Base-by-base conservation (phyloP, 2,797 vertebrate genomes). In the Eulemur rubriventer region DNA sequence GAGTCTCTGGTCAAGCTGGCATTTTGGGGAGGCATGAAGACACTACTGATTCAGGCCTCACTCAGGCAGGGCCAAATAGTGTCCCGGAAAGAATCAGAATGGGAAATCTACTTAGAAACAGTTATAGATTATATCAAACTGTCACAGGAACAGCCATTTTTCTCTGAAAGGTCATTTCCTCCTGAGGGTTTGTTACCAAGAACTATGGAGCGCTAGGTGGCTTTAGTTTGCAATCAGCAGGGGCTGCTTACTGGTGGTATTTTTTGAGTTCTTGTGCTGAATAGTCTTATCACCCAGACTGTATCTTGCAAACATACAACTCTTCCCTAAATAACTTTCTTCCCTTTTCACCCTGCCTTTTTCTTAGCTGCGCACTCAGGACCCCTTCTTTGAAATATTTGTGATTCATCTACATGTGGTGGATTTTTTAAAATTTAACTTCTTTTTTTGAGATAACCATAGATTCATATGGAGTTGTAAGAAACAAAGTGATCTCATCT, bases 101-200 rank as follows among this genome's bases (percentile, higher is more conserved):
- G 65, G 78, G 41, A 89, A 78, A 59, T 55, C 20, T 67, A 52
- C 24, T 79, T 81, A 57, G 43, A 85, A 91, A 57, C 83, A 79
- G 57, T 38, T 61, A 63, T 50, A 46, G 38, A 83, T 75, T 79
- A 24, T 65, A 61, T 50, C 73, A 61, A 43, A 91, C 50, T 65
- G 16, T 85, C 13, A 33, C 9, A 78, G 82, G 22, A 65, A 14
- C 17, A n/a, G 78, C 48, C 9, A 3, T 41, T 83, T 82, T 84
- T 85, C 65, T 76, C 46, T 48, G 72, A 83, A 95, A 95, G 69
- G 63, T 10, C 38, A 35, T 79, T 84, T 94, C 38, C n/a, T 78
- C 35, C 59, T n/a, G 17, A 80, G 78, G 43, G 43, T 81, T 83
- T 83, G 26, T 63, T 63, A 41, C 61, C 8, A 30, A 73, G 94